phyloP scores from a whole-genome alignment of 2,888 invertebrate species.

The Ferdinandea cuprea region DNA sequence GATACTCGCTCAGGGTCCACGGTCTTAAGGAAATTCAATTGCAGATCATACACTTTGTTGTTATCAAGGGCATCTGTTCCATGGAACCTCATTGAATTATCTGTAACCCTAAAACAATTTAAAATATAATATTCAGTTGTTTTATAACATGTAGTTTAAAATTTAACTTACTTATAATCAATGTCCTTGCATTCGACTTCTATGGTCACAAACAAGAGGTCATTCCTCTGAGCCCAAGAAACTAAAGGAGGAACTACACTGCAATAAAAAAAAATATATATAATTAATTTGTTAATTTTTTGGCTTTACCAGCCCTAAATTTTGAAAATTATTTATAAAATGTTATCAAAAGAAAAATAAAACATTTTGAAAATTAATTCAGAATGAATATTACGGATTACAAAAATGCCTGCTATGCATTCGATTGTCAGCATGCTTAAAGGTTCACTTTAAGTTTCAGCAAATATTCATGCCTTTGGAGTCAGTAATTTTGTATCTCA shows the following conservation, averaged over 20 bases:
- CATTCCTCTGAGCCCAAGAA: constrained; percentile 96
- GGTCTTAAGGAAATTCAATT: constrained; percentile 91
- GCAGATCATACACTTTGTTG: constrained; percentile 93
- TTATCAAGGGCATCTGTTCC: constrained; percentile 92
- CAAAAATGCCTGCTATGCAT: no score
- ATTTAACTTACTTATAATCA: constrained; percentile 87
- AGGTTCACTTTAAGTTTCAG: no score
- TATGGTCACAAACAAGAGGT: constrained; percentile 93
- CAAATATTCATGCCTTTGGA: no score
- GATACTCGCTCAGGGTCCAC: constrained; percentile 91
- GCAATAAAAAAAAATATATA: neutral
- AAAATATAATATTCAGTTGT: constrained; percentile 1
- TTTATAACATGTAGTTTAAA: constrained; percentile 77
- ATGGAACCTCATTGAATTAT: constrained; percentile 90
- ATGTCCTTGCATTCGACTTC: constrained; percentile 95
- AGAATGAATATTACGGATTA: no score
- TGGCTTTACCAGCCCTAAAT: no score
- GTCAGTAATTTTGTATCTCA: no score
- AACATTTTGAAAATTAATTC: no score
- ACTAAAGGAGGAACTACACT: constrained; percentile 89
- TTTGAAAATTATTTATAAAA: no score
- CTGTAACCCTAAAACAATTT: constrained; percentile 85
- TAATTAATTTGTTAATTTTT: constrained; percentile 25
- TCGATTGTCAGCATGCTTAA: no score
- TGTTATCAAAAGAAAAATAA: no score